A percentile compares a stretch with the other conserved stretches of the same genome.
Conservation (phyloP, 2,888 invertebrate genomes). For the Plagiodera versicolora region DNA sequence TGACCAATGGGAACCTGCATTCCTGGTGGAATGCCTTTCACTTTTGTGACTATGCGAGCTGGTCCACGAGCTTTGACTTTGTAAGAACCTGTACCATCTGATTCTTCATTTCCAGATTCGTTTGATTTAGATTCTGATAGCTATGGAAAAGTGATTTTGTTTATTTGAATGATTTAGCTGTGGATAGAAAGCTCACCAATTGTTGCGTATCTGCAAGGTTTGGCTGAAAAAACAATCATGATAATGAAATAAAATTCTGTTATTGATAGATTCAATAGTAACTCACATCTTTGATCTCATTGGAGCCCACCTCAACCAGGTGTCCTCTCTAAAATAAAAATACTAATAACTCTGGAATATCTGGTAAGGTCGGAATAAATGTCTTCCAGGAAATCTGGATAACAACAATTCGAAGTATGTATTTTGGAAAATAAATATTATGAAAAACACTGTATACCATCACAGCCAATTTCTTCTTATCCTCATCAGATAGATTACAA, state of each 20-base stretch:
- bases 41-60: constrained; percentile 27
- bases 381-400: too few species aligned
- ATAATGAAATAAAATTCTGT: not conserved
- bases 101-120: not conserved
- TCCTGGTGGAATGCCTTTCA: constrained; percentile 28
- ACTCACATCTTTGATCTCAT: not conserved
- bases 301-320: not conserved
- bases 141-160: not conserved
- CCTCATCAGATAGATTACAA: constrained; percentile 5
- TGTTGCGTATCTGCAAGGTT: not conserved
- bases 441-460: not conserved
- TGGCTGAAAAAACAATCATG: not conserved
- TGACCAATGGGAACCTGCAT: constrained; percentile 21
- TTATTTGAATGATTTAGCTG: too few species aligned
- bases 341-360: too few species aligned
- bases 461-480: constrained; percentile 2
- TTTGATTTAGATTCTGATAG: not conserved
- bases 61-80: constrained; percentile 23
- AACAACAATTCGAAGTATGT: too few species aligned
- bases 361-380: too few species aligned
- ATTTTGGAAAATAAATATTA: too few species aligned
- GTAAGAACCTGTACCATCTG: constrained; percentile 4
- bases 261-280: not conserved
- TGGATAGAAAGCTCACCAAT: not conserved
- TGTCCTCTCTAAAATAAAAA: not conserved